These are phyloP conservation scores for Echinops telfairi DNA, from an alignment of 2,113 vertebrate species.

Conservation along the genomic window DNA sequence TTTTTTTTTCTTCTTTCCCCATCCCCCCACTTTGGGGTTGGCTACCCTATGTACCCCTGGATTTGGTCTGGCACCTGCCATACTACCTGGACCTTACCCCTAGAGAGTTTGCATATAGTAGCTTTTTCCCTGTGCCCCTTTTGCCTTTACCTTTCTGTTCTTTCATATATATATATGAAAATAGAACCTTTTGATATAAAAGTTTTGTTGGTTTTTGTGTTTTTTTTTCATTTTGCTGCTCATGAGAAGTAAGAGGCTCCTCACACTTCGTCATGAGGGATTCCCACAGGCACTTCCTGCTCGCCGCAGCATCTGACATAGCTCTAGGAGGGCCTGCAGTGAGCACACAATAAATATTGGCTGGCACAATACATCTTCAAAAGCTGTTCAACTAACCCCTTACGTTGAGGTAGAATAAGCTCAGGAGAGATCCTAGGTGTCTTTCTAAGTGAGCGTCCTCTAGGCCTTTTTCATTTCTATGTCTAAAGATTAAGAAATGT, in stretches of 20 bases:
- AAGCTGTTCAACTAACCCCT: neutral
- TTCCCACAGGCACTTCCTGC: neutral
- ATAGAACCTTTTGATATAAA: neutral
- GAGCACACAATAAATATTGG: neutral
- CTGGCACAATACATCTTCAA: no score
- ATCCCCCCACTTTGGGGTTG: no score
- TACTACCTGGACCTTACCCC: no score
- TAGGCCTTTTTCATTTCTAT: neutral
- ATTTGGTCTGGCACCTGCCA: no score
- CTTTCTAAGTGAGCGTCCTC: neutral
- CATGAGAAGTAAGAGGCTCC: neutral
- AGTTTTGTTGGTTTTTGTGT: no score
- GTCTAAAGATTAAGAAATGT: neutral
- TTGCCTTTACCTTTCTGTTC: no score
- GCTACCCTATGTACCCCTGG: no score
- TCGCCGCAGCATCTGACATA: neutral
- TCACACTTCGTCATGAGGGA: neutral
- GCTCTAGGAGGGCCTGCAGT: fast-evolving
- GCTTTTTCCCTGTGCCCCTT: no score
- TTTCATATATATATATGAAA: no score
- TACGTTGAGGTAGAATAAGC: neutral
- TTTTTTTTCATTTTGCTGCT: neutral
- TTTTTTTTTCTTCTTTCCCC: no score
- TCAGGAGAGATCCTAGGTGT: neutral
- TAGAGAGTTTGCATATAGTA: no score